Conservation (phyloP, 2,888 invertebrate genomes). For the Cetonia aurata region DNA sequence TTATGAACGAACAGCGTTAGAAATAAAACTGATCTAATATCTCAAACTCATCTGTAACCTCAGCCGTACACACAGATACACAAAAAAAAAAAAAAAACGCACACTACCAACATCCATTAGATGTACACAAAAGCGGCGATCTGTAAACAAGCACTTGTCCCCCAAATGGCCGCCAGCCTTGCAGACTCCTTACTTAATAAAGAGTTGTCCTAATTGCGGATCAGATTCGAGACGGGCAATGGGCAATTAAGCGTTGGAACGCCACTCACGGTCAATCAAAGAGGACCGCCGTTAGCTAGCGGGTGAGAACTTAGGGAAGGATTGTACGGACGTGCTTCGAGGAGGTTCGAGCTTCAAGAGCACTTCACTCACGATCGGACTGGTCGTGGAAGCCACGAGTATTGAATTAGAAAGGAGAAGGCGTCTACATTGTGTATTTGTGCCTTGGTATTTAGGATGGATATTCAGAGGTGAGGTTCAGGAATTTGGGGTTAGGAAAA, state of each 20-base stretch:
- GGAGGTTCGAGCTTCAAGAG: not conserved
- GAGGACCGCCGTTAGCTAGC: slow-evolving; percentile 50
- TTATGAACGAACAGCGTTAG: not conserved
- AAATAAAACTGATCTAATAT: too few relatives aligned
- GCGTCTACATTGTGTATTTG: too few relatives aligned
- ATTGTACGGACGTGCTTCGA: slow-evolving; percentile 20
- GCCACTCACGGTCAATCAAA: slow-evolving; percentile 58
- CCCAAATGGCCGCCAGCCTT: not conserved
- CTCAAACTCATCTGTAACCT: not conserved
- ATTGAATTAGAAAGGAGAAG: too few relatives aligned
- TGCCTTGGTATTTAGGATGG: not conserved
- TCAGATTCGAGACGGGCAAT: slow-evolving; percentile 46
- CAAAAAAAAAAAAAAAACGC: slow-evolving; percentile 1
- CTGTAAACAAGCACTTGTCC: slow-evolving; percentile 26
- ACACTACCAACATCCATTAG: slow-evolving; percentile 8
- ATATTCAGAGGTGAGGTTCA: too few relatives aligned
- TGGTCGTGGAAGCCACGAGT: too few relatives aligned
- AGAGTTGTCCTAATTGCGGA: slow-evolving; percentile 42
- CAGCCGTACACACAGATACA: not conserved
- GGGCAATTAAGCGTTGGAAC: slow-evolving; percentile 54
- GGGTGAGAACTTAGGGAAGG: slow-evolving; percentile 42
- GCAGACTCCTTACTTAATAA: slow-evolving; percentile 22
- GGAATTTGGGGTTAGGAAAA: not conserved
- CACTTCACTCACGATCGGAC: not conserved
- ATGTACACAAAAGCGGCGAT: slow-evolving; percentile 11